Percentiles rank a stretch among this genome's conserved stretches.
phyloP scores from a whole-genome alignment of 2,797 vertebrate genomes.

The Gymnothorax javanicus region DNA sequence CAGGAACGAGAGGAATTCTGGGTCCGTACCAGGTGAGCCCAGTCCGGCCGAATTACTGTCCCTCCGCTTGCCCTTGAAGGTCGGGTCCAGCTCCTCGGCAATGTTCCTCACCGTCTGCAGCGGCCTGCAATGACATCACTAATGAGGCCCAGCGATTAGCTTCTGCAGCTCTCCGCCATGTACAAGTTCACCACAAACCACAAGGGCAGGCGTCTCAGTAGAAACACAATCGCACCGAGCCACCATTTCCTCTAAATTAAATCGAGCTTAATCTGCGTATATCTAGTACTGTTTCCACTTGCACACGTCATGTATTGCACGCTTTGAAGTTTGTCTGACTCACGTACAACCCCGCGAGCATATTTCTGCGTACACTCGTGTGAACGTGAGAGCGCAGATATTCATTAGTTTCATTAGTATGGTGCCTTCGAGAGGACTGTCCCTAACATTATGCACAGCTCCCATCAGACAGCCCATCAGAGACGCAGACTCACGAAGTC shows the following conservation, averaged over 20 bases:
- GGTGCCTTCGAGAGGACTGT: no score
- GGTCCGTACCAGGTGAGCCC: slow-evolving; percentile 50
- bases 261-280: not conserved
- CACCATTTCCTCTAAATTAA: not conserved
- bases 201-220: not conserved
- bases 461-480: not conserved
- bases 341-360: not conserved
- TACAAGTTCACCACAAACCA: not conserved
- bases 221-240: not conserved
- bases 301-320: not conserved
- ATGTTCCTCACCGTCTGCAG: slow-evolving; percentile 66
- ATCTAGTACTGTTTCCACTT: not conserved
- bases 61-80: slow-evolving; percentile 69
- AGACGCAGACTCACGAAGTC: slow-evolving; percentile 53
- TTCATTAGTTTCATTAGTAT: no score
- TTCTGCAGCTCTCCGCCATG: not conserved
- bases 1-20: not conserved
- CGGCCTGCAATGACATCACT: slow-evolving; percentile 53
- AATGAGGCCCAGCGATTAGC: not conserved
- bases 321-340: not conserved
- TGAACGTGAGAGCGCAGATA: not conserved
- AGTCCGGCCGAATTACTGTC: slow-evolving; percentile 44
- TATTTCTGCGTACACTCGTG: not conserved
- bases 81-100: slow-evolving; percentile 77
- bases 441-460: not conserved